A percentile compares a stretch with the other conserved stretches of the same genome.
Evolutionary conservation across 2,888 invertebrate species (phyloP).

Genomic region (Nomada fabriciana): DNA sequence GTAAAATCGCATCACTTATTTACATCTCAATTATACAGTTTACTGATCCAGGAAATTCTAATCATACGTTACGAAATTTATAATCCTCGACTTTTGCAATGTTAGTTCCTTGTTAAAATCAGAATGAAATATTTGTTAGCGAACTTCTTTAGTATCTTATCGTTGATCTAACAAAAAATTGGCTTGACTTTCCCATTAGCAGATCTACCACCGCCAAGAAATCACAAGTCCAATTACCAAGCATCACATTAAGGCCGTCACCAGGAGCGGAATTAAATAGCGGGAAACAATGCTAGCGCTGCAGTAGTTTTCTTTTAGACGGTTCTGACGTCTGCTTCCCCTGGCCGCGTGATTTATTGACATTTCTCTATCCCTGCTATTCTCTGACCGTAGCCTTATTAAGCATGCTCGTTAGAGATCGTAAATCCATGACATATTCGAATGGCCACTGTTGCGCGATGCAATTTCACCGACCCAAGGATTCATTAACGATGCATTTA

Average conservation of each 20-base stretch:
- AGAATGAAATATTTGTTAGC: no score
- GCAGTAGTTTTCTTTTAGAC: constrained; percentile 16
- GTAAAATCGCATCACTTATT: no score
- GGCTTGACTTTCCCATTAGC: not conserved
- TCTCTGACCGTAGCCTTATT: constrained; percentile 61
- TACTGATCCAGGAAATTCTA: not conserved
- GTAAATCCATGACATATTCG: constrained; percentile 68
- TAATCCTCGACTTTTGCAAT: no score
- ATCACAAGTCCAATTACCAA: not conserved
- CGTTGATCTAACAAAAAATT: no score
- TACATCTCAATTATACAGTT: not conserved
- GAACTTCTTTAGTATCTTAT: no score
- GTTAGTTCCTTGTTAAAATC: not conserved
- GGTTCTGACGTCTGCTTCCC: not conserved
- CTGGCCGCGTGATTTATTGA: constrained; percentile 57
- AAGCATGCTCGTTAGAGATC: constrained; percentile 71
- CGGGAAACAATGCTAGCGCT: constrained; percentile 25
- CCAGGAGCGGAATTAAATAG: constrained; percentile 10
- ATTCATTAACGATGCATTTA: constrained; percentile 76
- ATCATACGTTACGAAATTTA: not conserved
- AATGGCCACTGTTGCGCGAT: constrained; percentile 65
- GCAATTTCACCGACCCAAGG: constrained; percentile 61
- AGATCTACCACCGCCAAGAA: not conserved
- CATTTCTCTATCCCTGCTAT: constrained; percentile 47
- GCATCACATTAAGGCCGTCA: not conserved